Conservation (phyloP, 2,113 vertebrate species). For the Hydropotes inermis region DNA sequence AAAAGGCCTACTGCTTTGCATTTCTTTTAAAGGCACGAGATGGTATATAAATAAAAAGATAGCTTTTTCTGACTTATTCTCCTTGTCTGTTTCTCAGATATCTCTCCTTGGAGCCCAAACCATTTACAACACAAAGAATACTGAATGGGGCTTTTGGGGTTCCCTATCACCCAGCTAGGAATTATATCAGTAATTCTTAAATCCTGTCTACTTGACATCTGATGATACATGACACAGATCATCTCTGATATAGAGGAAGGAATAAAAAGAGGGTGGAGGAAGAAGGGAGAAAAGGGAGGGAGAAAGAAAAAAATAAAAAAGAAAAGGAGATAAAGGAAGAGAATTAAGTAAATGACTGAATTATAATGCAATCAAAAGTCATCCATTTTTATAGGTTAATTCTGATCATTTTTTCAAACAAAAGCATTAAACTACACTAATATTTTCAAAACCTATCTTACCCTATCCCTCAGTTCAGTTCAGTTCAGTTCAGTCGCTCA, state of each 20-base stretch:
- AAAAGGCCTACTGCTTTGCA: background rate
- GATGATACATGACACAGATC: background rate
- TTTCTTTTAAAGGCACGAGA: background rate
- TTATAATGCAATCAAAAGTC: background rate
- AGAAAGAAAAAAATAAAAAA: background rate
- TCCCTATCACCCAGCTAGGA: background rate
- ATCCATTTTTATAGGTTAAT: background rate
- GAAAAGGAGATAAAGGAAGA: background rate
- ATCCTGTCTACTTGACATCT: background rate
- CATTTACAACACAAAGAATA: background rate
- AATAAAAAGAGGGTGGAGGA: background rate
- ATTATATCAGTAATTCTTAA: background rate
- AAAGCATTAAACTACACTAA: background rate
- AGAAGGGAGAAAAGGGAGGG: background rate
- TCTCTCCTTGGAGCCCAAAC: background rate
- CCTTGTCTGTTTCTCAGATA: background rate
- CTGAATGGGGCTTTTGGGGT: background rate
- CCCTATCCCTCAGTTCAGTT: background rate
- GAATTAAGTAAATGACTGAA: background rate
- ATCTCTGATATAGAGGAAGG: background rate
- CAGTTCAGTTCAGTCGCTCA: too few species aligned
- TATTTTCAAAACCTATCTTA: constrained; percentile 18
- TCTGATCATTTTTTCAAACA: background rate
- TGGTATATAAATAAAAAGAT: background rate
- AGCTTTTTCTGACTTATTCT: background rate